Conservation (phyloP, 2,113 vertebrate genomes). For the Pedionomus torquatus region DNA sequence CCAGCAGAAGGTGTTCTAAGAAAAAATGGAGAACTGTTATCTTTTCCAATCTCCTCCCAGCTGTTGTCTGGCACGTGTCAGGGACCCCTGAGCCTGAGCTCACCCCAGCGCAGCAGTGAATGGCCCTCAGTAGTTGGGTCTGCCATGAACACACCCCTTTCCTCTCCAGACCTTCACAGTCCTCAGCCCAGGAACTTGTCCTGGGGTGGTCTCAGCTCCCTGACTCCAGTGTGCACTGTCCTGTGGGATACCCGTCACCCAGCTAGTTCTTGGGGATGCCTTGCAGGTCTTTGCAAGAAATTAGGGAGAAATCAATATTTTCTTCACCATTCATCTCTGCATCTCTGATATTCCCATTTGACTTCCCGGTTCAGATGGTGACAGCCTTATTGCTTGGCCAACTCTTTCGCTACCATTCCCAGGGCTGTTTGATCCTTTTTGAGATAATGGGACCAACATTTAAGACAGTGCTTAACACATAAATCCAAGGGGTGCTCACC, state of each 20-base stretch:
- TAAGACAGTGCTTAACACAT: too few relatives aligned
- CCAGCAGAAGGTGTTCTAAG: neutral
- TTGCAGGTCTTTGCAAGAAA: neutral
- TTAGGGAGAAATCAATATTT: neutral
- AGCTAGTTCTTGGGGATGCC: neutral
- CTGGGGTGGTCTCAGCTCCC: neutral
- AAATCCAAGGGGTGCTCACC: neutral
- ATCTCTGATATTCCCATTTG: neutral
- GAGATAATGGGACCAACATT: neutral
- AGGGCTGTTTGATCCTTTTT: neutral
- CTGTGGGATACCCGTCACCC: neutral
- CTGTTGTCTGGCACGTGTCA: neutral
- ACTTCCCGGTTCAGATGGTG: neutral
- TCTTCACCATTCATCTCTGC: neutral
- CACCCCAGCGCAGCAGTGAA: rapidly evolving
- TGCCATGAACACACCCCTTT: neutral
- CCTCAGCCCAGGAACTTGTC: neutral
- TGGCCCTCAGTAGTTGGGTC: neutral
- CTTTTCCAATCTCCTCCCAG: neutral
- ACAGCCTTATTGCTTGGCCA: neutral
- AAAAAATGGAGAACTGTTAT: neutral
- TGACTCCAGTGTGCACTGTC: neutral
- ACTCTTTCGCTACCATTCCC: neutral
- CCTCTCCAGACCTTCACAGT: neutral
- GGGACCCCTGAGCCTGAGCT: neutral